Base-by-base conservation (phyloP, 2,797 vertebrate species). In the Ispidina picta region DNA sequence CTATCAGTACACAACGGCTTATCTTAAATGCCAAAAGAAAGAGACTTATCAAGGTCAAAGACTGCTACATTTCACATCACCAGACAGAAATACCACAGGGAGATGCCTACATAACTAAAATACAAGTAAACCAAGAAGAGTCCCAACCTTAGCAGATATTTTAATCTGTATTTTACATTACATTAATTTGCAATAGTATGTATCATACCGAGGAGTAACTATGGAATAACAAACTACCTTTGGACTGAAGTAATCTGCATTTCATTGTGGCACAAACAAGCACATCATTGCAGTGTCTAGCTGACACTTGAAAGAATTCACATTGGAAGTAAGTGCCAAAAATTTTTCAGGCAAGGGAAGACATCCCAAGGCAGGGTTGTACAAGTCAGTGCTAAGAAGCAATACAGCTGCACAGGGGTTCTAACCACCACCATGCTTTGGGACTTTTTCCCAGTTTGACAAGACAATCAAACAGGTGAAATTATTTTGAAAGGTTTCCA, bases 281-380 rank as follows among this genome's bases (percentile, higher is more conserved):
- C 9, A 26, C 16, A 31, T 12, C n/a, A 19, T 4, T 0, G 1
- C 29, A 58, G 14, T 0, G 1, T 8, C 49, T 5, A 23, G 5
- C 64, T 39, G n/a, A 8, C 5, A 43, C 35, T 25, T 49, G 2
- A 3, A 74, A 59, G 12, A 78, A 70, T 14, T 48, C 35, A 25
- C 41, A 5, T 4, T 21, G 2, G 2, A 54, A 72, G 2, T 0
- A 23, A 8, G 2, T 5, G 4, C 23, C 31, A 33, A 18, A 63
- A 73, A 19, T 1, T 20, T 21, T 62, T 46, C 4, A 18, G 21
- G 2, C 8, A 63, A 73, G 7, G 19, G 11, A 39, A 20, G 6
- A 12, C 15, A 62, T 63, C 35, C n/a, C 37, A 55, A 63, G 17
- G 3, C 4, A 15, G 1, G 1, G 3, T 3, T 59, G 15, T 75